These are phyloP conservation scores for Actinopyga echinites DNA, from an alignment of 53 echinoderm and acorn worm species.

Conservation along the genomic window DNA sequence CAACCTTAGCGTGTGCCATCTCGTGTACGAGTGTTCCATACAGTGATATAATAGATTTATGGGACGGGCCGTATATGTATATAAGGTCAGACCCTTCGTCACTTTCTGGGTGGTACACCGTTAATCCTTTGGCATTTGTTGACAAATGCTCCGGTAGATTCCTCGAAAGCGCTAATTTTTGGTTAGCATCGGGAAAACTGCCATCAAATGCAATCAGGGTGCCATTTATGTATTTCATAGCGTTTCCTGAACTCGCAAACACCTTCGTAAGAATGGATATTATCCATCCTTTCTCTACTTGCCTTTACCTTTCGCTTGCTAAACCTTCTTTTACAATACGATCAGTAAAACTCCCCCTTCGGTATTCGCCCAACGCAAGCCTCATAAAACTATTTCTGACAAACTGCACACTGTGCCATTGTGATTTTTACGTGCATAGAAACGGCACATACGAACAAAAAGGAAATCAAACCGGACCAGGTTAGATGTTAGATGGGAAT, in stretches of 20 bases:
- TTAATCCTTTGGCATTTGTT: not conserved
- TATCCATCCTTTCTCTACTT: not conserved
- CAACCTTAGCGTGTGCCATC: conserved; percentile 15
- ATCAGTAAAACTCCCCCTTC: not conserved
- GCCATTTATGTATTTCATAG: conserved; percentile 27
- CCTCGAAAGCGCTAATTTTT: not conserved
- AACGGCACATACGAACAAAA: too few relatives aligned
- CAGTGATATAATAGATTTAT: not conserved
- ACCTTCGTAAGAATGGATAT: not conserved
- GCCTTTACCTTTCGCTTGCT: not conserved
- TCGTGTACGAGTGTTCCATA: conserved; percentile 25
- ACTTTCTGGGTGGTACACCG: not conserved
- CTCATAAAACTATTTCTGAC: conserved; percentile 28
- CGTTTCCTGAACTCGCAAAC: not conserved
- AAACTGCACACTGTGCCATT: conserved; percentile 14
- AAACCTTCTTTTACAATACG: not conserved
- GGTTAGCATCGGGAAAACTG: not conserved
- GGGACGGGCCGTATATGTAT: not conserved
- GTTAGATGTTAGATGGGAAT: too few relatives aligned
- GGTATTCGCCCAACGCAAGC: conserved; percentile 2
- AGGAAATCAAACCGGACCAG: too few relatives aligned
- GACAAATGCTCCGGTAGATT: not conserved
- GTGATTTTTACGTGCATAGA: too few relatives aligned
- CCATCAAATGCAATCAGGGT: not conserved
- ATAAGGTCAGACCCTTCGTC: not conserved